Percentiles rank a stretch among this genome's conserved stretches.
Conservation (phyloP, 2,888 invertebrate species). For the Tromatobia lineatoria region DNA sequence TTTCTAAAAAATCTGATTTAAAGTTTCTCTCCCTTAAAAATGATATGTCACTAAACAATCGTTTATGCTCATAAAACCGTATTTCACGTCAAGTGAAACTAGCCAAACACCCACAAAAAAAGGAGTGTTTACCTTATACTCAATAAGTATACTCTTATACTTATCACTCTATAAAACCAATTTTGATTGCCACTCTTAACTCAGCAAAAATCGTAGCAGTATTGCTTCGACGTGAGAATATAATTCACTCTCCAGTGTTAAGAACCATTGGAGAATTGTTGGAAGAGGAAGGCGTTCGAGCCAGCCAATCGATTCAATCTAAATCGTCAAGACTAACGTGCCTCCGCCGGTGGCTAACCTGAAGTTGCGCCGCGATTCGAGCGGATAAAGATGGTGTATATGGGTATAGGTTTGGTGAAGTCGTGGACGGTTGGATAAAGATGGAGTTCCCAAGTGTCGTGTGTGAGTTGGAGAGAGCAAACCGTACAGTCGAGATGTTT, state of each 20-base stretch:
- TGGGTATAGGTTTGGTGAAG: background rate
- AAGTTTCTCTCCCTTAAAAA: too few relatives aligned
- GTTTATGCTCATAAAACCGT: too few relatives aligned
- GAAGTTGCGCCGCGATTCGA: slow-evolving; percentile 53
- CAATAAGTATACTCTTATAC: too few relatives aligned
- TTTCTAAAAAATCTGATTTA: too few relatives aligned
- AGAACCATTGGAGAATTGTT: slow-evolving; percentile 21
- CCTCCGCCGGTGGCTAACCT: slow-evolving; percentile 35
- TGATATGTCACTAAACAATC: too few relatives aligned
- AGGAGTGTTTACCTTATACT: too few relatives aligned
- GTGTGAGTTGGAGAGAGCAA: slow-evolving; percentile 20
- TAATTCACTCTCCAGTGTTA: slow-evolving; percentile 43
- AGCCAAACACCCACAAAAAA: too few relatives aligned
- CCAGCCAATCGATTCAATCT: slow-evolving; percentile 60
- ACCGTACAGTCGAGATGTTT: slow-evolving; percentile 11
- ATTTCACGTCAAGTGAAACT: too few relatives aligned
- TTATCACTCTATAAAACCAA: too few relatives aligned
- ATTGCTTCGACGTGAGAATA: slow-evolving; percentile 20
- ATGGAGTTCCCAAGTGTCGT: slow-evolving; percentile 56
- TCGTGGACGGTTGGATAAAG: slow-evolving; percentile 25
- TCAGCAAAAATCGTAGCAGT: background rate
- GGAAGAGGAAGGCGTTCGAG: slow-evolving; percentile 33
- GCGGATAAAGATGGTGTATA: slow-evolving; percentile 43
- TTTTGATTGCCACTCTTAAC: too few relatives aligned
- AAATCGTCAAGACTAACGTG: slow-evolving; percentile 45